Percentiles rank a stretch among this genome's conserved stretches.
phyloP scores from a whole-genome alignment of 2,797 vertebrate genomes.

The Microctenopoma steveboyesi region DNA sequence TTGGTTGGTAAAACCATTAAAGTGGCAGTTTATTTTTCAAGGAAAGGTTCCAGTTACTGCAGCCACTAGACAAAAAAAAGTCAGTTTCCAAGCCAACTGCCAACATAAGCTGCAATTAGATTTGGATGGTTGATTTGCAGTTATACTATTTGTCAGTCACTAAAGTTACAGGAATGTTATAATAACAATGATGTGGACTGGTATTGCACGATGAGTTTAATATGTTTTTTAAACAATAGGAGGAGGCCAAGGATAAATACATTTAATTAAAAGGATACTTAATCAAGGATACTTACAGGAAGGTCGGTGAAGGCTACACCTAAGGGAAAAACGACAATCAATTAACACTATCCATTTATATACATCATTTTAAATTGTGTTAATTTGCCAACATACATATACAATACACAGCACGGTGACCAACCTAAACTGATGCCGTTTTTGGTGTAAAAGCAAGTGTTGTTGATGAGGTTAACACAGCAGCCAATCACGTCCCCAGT shows the following conservation, averaged over 20 bases:
- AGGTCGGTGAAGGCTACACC: constrained; percentile 99
- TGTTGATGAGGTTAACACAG: constrained; percentile 98
- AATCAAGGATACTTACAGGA: constrained; percentile 89
- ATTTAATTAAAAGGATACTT: not conserved
- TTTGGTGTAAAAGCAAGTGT: constrained; percentile 98
- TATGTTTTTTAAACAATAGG: not conserved
- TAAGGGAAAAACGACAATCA: constrained; percentile 57
- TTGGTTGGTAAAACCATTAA: constrained; percentile 21
- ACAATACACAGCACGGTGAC: constrained; percentile 1
- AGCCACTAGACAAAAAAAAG: constrained; percentile 11
- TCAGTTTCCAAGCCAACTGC: constrained; percentile 6
- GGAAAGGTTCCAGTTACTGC: constrained; percentile 26
- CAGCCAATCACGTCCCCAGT: constrained; percentile 98
- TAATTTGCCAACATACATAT: too few relatives aligned
- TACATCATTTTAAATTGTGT: not conserved
- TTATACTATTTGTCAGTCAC: not conserved
- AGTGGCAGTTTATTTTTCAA: constrained; percentile 16
- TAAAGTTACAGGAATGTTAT: constrained; percentile 4
- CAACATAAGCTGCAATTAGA: constrained; percentile 41
- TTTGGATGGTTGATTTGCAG: not conserved
- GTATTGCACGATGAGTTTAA: constrained; percentile 1
- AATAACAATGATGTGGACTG: not conserved
- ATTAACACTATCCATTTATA: not conserved
- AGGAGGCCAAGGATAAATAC: not conserved
- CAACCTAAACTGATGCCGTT: constrained; percentile 95